These are phyloP conservation scores for Heliconius eleuchia DNA, from an alignment of 1,140 invertebrate species.

Conservation along the genomic window DNA sequence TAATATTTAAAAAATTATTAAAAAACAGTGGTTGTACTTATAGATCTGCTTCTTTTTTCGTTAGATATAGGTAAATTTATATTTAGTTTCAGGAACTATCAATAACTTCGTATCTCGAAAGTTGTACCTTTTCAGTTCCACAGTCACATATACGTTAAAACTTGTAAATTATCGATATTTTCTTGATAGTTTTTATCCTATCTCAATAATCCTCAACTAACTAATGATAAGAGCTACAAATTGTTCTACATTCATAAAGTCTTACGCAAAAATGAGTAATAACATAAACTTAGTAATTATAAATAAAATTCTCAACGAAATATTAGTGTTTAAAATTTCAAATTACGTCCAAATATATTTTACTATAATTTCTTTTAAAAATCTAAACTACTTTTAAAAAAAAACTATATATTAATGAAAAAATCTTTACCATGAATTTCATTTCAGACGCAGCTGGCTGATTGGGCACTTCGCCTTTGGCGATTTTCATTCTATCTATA, in stretches of 20 bases:
- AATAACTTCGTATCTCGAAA: too few relatives aligned
- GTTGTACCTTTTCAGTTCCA: too few relatives aligned
- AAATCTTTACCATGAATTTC: slow-evolving; percentile 60
- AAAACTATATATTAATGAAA: neutral
- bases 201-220: neutral
- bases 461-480: slow-evolving; percentile 50
- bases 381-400: neutral
- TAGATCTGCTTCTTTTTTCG: too few relatives aligned
- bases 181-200: neutral
- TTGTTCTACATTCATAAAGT: neutral
- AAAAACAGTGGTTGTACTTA: too few relatives aligned
- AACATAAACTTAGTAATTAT: neutral
- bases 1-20: too few relatives aligned
- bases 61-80: too few relatives aligned
- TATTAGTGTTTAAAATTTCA: too few relatives aligned
- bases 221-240: neutral
- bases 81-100: too few relatives aligned
- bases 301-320: neutral
- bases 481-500: slow-evolving; percentile 45
- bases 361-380: too few relatives aligned
- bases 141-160: too few relatives aligned
- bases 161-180: too few relatives aligned
- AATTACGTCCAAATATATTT: too few relatives aligned
- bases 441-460: slow-evolving; percentile 64
- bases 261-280: neutral